These are phyloP conservation scores for Marronus borbonicus DNA, from an alignment of 2,888 invertebrate species.

Conservation along the genomic window DNA sequence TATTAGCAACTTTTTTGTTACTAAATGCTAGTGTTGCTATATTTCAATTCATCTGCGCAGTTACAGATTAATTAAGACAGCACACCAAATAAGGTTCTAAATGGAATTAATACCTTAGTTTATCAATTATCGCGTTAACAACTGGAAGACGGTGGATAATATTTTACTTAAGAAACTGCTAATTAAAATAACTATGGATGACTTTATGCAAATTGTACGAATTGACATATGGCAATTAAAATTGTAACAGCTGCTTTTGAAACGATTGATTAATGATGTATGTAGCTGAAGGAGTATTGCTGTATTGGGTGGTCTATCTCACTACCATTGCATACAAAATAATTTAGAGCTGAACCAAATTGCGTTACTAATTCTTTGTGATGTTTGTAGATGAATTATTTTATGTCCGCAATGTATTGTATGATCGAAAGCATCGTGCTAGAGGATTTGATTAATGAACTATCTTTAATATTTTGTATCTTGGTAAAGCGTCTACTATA, in stretches of 20 bases:
- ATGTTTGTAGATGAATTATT: conserved; percentile 20
- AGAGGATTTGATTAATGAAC: conserved; percentile 1
- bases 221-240: conserved; percentile 6
- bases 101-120: not conserved
- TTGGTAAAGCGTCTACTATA: too few relatives aligned
- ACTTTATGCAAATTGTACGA: conserved; percentile 6
- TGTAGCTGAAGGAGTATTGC: not conserved
- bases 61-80: too few relatives aligned
- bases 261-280: conserved; percentile 36
- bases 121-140: not conserved
- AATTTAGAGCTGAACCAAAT: conserved; percentile 30
- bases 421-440: not conserved
- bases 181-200: conserved; percentile 9
- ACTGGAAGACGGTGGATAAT: too few relatives aligned
- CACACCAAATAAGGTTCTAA: too few relatives aligned
- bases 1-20: too few relatives aligned
- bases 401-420: not conserved
- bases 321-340: conserved; percentile 3
- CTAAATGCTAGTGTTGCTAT: too few relatives aligned
- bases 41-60: too few relatives aligned
- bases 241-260: conserved; percentile 14
- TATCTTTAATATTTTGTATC: too few relatives aligned
- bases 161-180: not conserved
- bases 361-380: conserved; percentile 26
- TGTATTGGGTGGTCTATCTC: conserved; percentile 39